Evolutionary conservation across 2,888 invertebrate genomes (phyloP).

Genomic region (Argynnis bischoffii): DNA sequence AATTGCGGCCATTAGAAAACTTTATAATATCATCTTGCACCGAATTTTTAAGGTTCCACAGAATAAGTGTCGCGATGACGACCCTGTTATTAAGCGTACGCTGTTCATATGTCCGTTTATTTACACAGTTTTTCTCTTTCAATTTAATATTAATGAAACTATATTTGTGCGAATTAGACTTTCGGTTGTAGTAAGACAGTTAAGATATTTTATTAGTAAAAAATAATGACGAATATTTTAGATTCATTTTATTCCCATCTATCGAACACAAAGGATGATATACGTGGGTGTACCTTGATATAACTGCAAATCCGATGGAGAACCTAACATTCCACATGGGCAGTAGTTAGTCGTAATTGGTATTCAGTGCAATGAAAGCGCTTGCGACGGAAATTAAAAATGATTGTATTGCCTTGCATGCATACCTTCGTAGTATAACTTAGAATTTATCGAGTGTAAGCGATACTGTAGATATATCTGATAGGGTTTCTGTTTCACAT

Average conservation of each 20-base stretch:
- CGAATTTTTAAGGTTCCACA: too few relatives aligned
- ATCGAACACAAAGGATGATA: constrained; percentile 14
- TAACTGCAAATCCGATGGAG: constrained; percentile 49
- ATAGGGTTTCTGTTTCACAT: constrained; percentile 12
- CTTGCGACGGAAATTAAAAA: constrained; percentile 70
- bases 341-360: constrained; percentile 71
- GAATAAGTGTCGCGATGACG: too few relatives aligned
- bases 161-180: too few relatives aligned
- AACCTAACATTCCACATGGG: constrained; percentile 62
- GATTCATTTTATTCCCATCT: neutral
- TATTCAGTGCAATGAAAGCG: constrained; percentile 69
- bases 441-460: constrained; percentile 42
- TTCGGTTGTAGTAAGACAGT: too few relatives aligned
- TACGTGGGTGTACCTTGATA: constrained; percentile 10
- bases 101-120: too few relatives aligned
- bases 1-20: too few relatives aligned
- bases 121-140: too few relatives aligned
- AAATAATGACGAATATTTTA: neutral
- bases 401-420: constrained; percentile 63
- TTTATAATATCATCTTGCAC: too few relatives aligned
- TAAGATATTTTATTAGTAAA: too few relatives aligned
- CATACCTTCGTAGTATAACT: constrained; percentile 42
- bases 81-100: too few relatives aligned
- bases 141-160: too few relatives aligned
- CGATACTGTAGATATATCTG: constrained; percentile 35